Conservation (phyloP, 2,888 invertebrate genomes). For the Epinotia brunnichana region DNA sequence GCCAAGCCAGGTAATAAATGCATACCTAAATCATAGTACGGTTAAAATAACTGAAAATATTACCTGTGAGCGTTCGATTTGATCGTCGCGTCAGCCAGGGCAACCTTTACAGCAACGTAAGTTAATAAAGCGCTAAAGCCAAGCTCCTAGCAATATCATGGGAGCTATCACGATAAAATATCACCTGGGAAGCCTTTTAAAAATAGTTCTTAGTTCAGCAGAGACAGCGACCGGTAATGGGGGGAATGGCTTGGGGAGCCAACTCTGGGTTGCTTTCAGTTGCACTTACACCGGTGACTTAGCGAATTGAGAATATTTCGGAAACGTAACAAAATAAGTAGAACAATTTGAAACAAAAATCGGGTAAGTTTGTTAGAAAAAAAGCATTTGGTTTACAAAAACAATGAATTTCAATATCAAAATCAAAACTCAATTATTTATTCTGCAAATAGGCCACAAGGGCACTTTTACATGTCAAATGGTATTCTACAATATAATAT, state of each 20-base stretch:
- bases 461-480: too few relatives aligned
- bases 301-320: neutral
- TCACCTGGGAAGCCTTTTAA: conserved; percentile 31
- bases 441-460: too few relatives aligned
- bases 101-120: conserved; percentile 8
- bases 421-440: too few relatives aligned
- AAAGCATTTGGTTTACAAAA: too few relatives aligned
- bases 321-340: too few relatives aligned
- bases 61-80: neutral
- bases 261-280: neutral
- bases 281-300: neutral
- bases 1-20: too few relatives aligned
- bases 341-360: too few relatives aligned
- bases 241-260: neutral
- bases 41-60: too few relatives aligned
- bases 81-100: neutral
- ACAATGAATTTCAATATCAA: too few relatives aligned
- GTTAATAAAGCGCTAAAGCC: neutral
- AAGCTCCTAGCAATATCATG: neutral
- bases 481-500: too few relatives aligned
- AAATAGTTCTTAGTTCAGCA: conserved; percentile 13
- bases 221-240: conserved; percentile 6
- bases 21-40: too few relatives aligned
- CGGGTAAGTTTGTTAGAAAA: too few relatives aligned
- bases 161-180: conserved; percentile 19